phyloP scores from a whole-genome alignment of 1,140 invertebrate species.

The Procambarus clarkii region DNA sequence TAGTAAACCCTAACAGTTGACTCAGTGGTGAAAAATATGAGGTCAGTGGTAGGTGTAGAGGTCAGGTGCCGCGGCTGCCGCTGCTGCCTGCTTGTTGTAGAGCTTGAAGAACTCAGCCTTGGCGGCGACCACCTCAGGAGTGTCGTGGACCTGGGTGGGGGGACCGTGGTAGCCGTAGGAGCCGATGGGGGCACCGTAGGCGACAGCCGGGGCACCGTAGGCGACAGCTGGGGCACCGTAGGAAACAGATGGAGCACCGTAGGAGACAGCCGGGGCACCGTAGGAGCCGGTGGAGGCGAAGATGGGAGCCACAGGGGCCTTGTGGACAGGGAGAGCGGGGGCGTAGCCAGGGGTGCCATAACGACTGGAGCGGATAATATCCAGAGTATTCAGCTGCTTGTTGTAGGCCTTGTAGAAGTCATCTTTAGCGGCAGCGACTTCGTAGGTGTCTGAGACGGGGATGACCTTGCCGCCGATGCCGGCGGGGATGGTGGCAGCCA shows the following conservation, averaged over 20 bases:
- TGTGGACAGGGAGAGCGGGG: background rate
- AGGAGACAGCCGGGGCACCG: background rate
- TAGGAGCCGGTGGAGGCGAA: background rate
- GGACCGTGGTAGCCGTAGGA: background rate
- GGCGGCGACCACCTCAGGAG: conserved; percentile 42
- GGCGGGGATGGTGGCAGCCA: conserved; percentile 1
- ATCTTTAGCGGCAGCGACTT: conserved; percentile 54
- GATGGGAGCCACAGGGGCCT: background rate
- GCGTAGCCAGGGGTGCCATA: conserved; percentile 9
- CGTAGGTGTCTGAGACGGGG: conserved; percentile 12
- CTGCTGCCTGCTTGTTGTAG: conserved; percentile 34
- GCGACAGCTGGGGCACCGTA: background rate
- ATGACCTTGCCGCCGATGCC: conserved; percentile 1
- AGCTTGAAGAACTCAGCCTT: conserved; percentile 35
- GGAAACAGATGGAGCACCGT: background rate
- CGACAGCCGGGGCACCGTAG: background rate
- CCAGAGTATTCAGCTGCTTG: background rate
- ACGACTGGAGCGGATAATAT: background rate
- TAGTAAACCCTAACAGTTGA: too few species aligned
- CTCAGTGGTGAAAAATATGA: background rate
- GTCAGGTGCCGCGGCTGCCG: conserved; percentile 30
- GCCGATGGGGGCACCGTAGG: background rate
- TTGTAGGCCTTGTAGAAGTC: conserved; percentile 44
- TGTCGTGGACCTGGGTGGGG: conserved; percentile 21
- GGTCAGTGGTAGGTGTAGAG: background rate